Base-by-base conservation (phyloP, 2,888 invertebrate species). In the Drosophila colorata region DNA sequence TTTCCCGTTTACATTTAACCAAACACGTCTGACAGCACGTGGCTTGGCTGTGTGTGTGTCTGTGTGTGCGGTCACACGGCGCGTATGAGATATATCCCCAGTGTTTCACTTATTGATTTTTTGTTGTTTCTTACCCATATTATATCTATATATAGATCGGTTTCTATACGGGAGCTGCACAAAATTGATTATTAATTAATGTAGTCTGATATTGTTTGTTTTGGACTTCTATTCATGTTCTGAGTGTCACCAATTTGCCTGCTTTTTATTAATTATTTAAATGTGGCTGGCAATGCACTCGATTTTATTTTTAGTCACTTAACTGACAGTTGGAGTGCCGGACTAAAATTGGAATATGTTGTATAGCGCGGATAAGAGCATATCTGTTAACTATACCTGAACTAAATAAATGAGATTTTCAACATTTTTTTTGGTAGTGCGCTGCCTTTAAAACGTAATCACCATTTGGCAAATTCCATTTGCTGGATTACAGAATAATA, bases 181-280 rank as follows among this genome's bases (percentile, higher is more conserved):
- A 58, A 33, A 66, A 73, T 71, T 58, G 53, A 76, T 71, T 73
- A 70, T 58, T 72, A 25, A 70, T 76, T 73, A 70, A 59, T 51
- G 14, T 51, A 37, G 46, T 48, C 53, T 4, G 13, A 16, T 33
- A 23, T 43, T 13, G 7, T 53, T 35, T 23, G 33, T 2, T 23
- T 18, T 9, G 13, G 13, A n/a, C 14, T 41, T 40, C 18, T 20
- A 5, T 11, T 35, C 46, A 14, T 49, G 33, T 55, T 41, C 28
- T 4, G n/a, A 13, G 25, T 63, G 14, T 61, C 44, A 23, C 25
- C n/a, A 25, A 18, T 8, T 6, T 13, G 2, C 9, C 31, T 4
- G 33, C 1, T 6, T 11, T 37, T 38, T 8, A 35, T 23, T 9
- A 8, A 8, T 11, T 16, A 13, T 35, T 1, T 0, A 13, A 69